Percentiles rank a stretch among this genome's conserved stretches.
phyloP scores from a whole-genome alignment of 2,797 vertebrate species.

The Mus minutoides region DNA sequence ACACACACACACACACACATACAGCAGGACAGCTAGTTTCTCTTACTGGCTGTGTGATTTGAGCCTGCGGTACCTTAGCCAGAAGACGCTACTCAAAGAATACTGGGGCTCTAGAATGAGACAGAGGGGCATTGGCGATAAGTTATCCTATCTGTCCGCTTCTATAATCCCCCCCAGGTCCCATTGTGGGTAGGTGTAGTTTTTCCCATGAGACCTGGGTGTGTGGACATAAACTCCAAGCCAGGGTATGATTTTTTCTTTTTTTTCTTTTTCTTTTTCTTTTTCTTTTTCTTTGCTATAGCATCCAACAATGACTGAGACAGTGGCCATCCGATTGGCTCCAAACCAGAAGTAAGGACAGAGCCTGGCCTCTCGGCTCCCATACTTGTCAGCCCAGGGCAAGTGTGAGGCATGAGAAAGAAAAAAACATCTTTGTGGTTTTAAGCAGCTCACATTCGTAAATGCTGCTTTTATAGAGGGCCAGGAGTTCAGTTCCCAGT shows the following conservation, averaged over 20 bases:
- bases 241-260: background rate
- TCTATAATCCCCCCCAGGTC: background rate
- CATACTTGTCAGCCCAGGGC: background rate
- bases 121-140: background rate
- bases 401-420: background rate
- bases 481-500: background rate
- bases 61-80: background rate
- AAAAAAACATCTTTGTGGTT: constrained; percentile 14
- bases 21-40: background rate
- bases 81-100: background rate
- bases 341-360: background rate
- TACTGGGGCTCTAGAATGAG: background rate
- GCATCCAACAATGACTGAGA: background rate
- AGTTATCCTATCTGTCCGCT: background rate
- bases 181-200: background rate
- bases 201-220: background rate
- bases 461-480: background rate
- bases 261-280: background rate
- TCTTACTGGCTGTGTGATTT: background rate
- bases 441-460: background rate
- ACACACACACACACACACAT: background rate
- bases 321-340: background rate
- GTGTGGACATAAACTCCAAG: constrained; percentile 24
- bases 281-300: background rate
- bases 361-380: background rate